phyloP scores from a whole-genome alignment of 1,140 invertebrate species.

The Scaptodrosophila lebanonensis region DNA sequence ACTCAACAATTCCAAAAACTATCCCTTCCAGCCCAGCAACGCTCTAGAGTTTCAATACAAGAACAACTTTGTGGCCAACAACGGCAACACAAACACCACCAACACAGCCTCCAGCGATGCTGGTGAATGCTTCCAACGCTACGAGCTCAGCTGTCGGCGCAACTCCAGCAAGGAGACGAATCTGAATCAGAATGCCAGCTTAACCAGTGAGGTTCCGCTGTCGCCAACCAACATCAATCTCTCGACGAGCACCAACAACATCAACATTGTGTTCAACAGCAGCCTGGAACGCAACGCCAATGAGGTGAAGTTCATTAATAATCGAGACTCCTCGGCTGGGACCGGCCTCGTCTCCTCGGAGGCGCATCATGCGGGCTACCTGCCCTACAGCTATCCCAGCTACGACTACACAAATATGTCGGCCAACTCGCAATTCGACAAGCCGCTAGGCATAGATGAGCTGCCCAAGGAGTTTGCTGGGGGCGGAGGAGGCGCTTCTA shows the following conservation, averaged over 20 bases:
- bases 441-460: conserved; percentile 66
- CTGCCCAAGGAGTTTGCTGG: conserved; percentile 52
- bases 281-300: conserved; percentile 58
- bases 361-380: conserved; percentile 59
- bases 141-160: conserved; percentile 39
- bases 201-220: conserved; percentile 22
- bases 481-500: conserved; percentile 31
- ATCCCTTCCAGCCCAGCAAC: conserved; percentile 74
- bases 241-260: conserved; percentile 74
- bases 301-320: conserved; percentile 76
- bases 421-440: conserved; percentile 66
- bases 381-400: conserved; percentile 66
- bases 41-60: conserved; percentile 75
- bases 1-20: conserved; percentile 72
- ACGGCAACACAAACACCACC: conserved; percentile 58
- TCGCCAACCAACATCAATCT: conserved; percentile 72
- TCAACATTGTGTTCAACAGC: conserved; percentile 68
- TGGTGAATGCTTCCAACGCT: conserved; percentile 59
- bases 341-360: conserved; percentile 43
- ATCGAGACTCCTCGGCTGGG: conserved; percentile 16
- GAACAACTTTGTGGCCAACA: conserved; percentile 68
- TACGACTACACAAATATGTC: conserved; percentile 76
- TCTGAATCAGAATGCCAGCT: conserved; percentile 53
- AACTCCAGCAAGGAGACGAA: conserved; percentile 68
- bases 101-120: conserved; percentile 60